A percentile compares a stretch with the other conserved stretches of the same genome.
Conservation (phyloP, 37 sponge, comb jelly and placozoan species). For the Mnemiopsis leidyi region DNA sequence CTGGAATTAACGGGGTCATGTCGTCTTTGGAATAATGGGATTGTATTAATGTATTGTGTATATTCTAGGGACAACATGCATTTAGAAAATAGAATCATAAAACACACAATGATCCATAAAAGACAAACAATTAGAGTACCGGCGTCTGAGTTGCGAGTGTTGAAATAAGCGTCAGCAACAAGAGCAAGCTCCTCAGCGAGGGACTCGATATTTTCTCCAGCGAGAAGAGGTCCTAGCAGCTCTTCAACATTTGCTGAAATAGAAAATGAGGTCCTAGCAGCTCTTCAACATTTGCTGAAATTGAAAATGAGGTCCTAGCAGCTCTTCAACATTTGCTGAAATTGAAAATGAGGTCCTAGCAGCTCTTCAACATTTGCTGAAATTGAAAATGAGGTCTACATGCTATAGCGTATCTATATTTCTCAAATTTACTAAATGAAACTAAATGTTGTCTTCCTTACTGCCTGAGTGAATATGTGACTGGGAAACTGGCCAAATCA, state of each 20-base stretch:
- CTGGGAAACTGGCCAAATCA: no score
- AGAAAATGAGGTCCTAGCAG: background rate
- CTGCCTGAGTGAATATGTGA: no score
- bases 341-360: background rate
- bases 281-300: background rate
- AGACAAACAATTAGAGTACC: background rate
- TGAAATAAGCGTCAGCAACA: slow-evolving; percentile 4
- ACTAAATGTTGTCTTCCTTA: no score
- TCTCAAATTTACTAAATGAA: no score
- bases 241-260: background rate
- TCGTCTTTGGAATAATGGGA: background rate
- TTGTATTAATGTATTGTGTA: background rate
- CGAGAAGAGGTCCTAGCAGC: background rate
- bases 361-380: background rate
- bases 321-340: background rate
- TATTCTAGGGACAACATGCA: no score
- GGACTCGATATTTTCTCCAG: background rate
- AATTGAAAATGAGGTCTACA: no score
- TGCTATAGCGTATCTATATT: no score
- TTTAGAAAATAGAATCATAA: no score
- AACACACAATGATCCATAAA: no score
- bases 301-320: background rate
- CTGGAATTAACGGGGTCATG: background rate
- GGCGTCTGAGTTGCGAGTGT: background rate
- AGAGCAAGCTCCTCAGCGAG: background rate